phyloP scores from a whole-genome alignment of 2,797 vertebrate species.

The Acipenser oxyrinchus region DNA sequence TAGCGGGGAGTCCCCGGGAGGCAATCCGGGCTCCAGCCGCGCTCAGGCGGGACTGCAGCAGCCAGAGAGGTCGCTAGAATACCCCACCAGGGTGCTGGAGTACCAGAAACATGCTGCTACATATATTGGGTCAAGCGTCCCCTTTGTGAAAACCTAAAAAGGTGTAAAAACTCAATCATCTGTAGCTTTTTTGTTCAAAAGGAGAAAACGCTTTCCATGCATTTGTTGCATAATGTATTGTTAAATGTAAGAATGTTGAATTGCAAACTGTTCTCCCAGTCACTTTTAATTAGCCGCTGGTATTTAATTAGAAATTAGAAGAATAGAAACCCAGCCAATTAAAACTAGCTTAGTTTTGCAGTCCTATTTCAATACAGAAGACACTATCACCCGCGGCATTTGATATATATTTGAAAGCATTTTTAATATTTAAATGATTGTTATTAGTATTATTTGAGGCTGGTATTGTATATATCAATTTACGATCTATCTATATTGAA shows the following conservation, averaged over 20 bases:
- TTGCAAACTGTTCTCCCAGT: slow-evolving; percentile 74
- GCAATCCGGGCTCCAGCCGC: slow-evolving; percentile 52
- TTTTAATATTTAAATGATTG: no score
- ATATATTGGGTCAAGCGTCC: slow-evolving; percentile 84
- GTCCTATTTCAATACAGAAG: not conserved
- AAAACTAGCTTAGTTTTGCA: slow-evolving; percentile 54
- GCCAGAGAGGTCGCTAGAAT: slow-evolving; percentile 54
- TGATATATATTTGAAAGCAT: no score
- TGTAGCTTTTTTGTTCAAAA: slow-evolving; percentile 53
- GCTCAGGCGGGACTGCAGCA: slow-evolving; percentile 57
- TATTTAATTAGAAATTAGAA: slow-evolving; percentile 78
- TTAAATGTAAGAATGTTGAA: slow-evolving; percentile 65
- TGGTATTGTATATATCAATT: no score
- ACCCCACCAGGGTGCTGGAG: slow-evolving; percentile 56
- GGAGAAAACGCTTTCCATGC: slow-evolving; percentile 61
- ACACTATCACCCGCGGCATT: no score
- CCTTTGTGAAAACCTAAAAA: slow-evolving; percentile 75
- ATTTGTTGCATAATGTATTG: slow-evolving; percentile 74
- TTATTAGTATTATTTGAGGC: no score
- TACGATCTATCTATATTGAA: no score
- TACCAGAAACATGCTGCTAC: slow-evolving; percentile 76
- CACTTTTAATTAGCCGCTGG: slow-evolving; percentile 76
- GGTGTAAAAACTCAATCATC: slow-evolving; percentile 77
- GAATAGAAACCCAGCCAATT: slow-evolving; percentile 44
- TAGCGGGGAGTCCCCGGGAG: slow-evolving; percentile 63